Conservation (phyloP, 2,797 vertebrate species). For the Sebastes oblongus region DNA sequence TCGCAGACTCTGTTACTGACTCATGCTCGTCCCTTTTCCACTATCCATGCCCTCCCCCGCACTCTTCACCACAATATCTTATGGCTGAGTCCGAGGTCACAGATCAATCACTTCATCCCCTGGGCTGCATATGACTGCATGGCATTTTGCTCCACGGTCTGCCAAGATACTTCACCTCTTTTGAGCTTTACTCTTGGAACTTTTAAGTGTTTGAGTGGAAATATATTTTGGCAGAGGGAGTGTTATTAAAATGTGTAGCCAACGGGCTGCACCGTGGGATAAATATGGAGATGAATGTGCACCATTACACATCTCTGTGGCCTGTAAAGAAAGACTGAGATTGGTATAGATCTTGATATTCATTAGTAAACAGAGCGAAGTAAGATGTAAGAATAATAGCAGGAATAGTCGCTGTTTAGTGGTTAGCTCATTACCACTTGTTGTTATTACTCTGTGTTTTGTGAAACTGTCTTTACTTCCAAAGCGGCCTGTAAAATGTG, state of each 20-base stretch:
- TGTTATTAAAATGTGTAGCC: slow-evolving; percentile 51
- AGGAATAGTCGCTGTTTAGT: background rate
- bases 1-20: slow-evolving; percentile 82
- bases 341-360: slow-evolving; percentile 16
- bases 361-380: slow-evolving; percentile 8
- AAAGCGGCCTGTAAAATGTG: background rate
- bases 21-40: slow-evolving; percentile 78
- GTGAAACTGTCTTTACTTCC: slow-evolving; percentile 6
- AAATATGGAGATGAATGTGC: slow-evolving; percentile 39
- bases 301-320: slow-evolving; percentile 9
- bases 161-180: slow-evolving; percentile 70
- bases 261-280: slow-evolving; percentile 40
- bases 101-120: slow-evolving; percentile 75
- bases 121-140: slow-evolving; percentile 65
- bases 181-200: slow-evolving; percentile 55
- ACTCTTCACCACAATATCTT: slow-evolving; percentile 76
- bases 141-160: slow-evolving; percentile 61
- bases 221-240: slow-evolving; percentile 48
- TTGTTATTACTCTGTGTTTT: slow-evolving; percentile 26
- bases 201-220: slow-evolving; percentile 59
- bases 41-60: slow-evolving; percentile 72
- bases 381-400: background rate
- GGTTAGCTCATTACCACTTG: slow-evolving; percentile 28
- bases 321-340: slow-evolving; percentile 9
- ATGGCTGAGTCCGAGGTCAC: slow-evolving; percentile 78